Evolutionary conservation across 2,113 vertebrate species (phyloP).

Genomic region (Polypterus senegalus): DNA sequence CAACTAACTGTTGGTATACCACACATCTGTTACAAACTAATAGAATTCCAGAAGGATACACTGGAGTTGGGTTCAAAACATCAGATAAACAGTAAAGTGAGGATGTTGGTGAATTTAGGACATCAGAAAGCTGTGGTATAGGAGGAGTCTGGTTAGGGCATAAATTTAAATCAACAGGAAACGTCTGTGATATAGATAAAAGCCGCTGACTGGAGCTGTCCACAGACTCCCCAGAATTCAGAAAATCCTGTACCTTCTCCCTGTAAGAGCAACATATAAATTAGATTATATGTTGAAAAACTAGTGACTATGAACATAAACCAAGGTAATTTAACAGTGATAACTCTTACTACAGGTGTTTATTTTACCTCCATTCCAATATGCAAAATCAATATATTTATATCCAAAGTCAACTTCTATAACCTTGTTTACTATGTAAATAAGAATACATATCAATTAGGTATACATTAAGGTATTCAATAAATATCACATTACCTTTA

Average conservation of each 20-base stretch:
- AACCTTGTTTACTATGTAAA: too few species aligned
- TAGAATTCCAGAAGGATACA: conserved; percentile 82
- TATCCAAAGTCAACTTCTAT: too few species aligned
- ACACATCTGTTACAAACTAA: conserved; percentile 90
- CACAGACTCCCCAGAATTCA: conserved; percentile 58
- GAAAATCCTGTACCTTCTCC: conserved; percentile 81
- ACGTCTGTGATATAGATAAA: conserved; percentile 40
- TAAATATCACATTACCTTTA: too few species aligned
- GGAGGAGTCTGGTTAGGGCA: conserved; percentile 30
- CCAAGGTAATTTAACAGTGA: too few species aligned
- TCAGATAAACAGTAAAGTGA: conserved; percentile 48
- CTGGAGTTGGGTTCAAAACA: conserved; percentile 55
- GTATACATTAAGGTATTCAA: too few species aligned
- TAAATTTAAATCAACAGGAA: conserved; percentile 36
- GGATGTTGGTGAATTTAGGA: conserved; percentile 38
- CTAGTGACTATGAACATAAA: too few species aligned
- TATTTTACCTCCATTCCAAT: too few species aligned
- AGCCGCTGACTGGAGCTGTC: conserved; percentile 42
- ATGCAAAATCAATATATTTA: too few species aligned
- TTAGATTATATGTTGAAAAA: too few species aligned
- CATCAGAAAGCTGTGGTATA: conserved; percentile 39
- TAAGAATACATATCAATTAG: too few species aligned
- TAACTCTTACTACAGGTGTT: too few species aligned
- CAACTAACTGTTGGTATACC: conserved; percentile 77
- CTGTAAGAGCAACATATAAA: conserved; percentile 36